A percentile compares a stretch with the other conserved stretches of the same genome.
These are phyloP conservation scores for Pecten maximus DNA, from an alignment of 2,888 invertebrate species.

Conservation along the genomic window DNA sequence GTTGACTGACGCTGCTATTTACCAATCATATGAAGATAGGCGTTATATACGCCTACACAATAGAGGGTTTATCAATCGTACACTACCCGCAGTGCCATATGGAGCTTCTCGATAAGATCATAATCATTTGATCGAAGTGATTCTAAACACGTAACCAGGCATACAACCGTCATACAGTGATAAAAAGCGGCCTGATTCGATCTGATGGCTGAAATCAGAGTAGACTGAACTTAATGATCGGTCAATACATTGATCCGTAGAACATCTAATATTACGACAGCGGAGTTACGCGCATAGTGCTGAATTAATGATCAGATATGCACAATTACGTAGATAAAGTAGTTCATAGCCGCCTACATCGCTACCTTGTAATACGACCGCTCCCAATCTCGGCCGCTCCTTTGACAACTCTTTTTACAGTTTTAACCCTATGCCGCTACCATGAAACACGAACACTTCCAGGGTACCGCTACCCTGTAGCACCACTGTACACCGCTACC, in stretches of 20 bases:
- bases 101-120: not conserved
- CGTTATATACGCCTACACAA: not conserved
- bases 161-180: not conserved
- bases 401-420: no score
- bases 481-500: no score
- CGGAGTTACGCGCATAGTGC: not conserved
- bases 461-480: no score
- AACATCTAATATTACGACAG: not conserved
- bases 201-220: not conserved
- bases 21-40: not conserved
- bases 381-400: not conserved
- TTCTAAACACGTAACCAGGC: not conserved
- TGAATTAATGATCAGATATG: not conserved
- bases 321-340: conserved; percentile 15
- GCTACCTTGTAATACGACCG: not conserved
- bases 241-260: not conserved
- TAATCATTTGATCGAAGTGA: not conserved
- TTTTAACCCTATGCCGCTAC: no score
- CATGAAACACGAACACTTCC: no score
- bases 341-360: not conserved
- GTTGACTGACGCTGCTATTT: not conserved
- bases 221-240: not conserved
- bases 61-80: not conserved
- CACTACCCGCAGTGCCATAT: not conserved
- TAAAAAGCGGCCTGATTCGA: not conserved